These are phyloP conservation scores for Gadus macrocephalus DNA, from an alignment of 2,113 vertebrate genomes.

Conservation along the genomic window DNA sequence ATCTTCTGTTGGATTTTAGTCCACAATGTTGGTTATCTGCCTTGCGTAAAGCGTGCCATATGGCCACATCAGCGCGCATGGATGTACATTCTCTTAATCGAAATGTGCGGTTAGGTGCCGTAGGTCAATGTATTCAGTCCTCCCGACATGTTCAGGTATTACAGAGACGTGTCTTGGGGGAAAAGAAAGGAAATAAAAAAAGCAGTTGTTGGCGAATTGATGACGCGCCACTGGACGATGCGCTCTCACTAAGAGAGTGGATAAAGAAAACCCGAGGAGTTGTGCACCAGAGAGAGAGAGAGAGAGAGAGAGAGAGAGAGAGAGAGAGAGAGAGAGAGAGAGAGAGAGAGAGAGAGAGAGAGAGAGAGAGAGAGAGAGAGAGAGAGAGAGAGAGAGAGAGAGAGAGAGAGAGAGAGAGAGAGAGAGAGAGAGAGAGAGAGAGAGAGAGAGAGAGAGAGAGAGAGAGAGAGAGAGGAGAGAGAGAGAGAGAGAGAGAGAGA, in stretches of 20 bases:
- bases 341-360: constrained; percentile 20
- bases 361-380: constrained; percentile 5
- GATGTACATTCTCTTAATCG: constrained; percentile 12
- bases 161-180: neutral
- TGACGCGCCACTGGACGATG: constrained; percentile 25
- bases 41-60: constrained; percentile 63
- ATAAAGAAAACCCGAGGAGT: constrained; percentile 19
- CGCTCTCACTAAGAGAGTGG: constrained; percentile 26
- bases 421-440: constrained; percentile 6
- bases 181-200: neutral
- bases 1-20: constrained; percentile 30
- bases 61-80: constrained; percentile 52
- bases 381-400: constrained; percentile 2
- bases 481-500: too few relatives aligned
- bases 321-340: neutral
- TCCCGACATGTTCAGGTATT: constrained; percentile 4
- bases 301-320: constrained; percentile 6
- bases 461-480: neutral
- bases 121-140: neutral
- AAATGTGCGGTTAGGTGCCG: neutral
- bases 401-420: constrained; percentile 19
- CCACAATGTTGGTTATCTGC: constrained; percentile 52
- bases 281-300: constrained; percentile 29
- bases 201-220: constrained; percentile 39
- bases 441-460: constrained; percentile 1